Evolutionary conservation across 2,888 invertebrate species (phyloP).

Genomic region (Chaetogeoica ovagalla): DNA sequence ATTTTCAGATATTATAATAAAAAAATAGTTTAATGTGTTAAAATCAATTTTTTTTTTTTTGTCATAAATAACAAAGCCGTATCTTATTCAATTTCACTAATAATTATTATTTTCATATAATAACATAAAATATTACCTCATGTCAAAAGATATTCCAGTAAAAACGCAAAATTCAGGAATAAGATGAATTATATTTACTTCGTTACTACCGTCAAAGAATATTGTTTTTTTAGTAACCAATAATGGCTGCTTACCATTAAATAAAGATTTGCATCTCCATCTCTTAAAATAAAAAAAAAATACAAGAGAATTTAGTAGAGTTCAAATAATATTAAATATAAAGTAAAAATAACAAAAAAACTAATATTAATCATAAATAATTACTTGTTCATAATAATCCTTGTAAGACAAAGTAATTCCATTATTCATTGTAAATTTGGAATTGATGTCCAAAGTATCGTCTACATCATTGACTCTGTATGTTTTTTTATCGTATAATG

Average conservation of each 20-base stretch:
- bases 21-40: too few relatives aligned
- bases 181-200: constrained; percentile 73
- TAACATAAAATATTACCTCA: too few relatives aligned
- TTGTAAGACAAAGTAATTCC: constrained; percentile 64
- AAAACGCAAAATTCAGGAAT: constrained; percentile 83
- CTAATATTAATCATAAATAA: neutral
- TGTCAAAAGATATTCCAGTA: constrained; percentile 76
- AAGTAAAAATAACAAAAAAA: too few relatives aligned
- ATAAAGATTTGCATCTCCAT: constrained; percentile 69
- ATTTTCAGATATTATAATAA: too few relatives aligned
- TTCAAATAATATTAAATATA: neutral
- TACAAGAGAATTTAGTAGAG: neutral
- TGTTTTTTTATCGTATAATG: constrained; percentile 76
- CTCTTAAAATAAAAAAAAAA: constrained; percentile 61
- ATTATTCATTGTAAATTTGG: constrained; percentile 67
- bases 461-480: constrained; percentile 76
- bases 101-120: too few relatives aligned
- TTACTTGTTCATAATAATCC: constrained; percentile 66
- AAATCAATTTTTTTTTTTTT: too few relatives aligned
- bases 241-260: constrained; percentile 72
- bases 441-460: constrained; percentile 65
- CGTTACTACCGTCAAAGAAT: constrained; percentile 63
- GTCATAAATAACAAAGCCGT: too few relatives aligned
- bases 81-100: too few relatives aligned
- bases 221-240: constrained; percentile 71